These are phyloP conservation scores for Drepanosiphum platanoidis DNA, from an alignment of 2,888 invertebrate genomes.

Conservation along the genomic window DNA sequence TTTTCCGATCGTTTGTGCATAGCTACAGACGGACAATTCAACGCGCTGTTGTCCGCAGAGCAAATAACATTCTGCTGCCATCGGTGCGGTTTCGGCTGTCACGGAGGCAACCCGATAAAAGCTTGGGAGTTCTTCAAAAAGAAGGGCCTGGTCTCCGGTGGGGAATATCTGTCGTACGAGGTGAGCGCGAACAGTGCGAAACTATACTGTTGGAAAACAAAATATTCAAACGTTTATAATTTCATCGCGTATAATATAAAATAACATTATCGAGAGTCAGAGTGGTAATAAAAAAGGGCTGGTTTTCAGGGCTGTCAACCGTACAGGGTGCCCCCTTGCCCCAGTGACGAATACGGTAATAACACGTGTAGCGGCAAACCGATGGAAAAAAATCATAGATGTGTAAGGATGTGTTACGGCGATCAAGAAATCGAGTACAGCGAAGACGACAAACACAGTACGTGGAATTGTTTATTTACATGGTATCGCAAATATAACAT, in stretches of 20 bases:
- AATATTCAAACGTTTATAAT: background rate
- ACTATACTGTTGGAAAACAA: background rate
- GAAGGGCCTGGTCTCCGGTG: constrained; percentile 66
- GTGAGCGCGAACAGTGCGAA: constrained; percentile 67
- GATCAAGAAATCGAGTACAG: background rate
- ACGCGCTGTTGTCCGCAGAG: constrained; percentile 4
- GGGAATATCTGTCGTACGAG: constrained; percentile 76
- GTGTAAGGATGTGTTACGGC: constrained; percentile 1
- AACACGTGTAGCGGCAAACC: background rate
- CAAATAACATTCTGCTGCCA: constrained; percentile 28
- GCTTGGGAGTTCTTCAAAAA: constrained; percentile 74
- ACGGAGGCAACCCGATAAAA: constrained; percentile 79
- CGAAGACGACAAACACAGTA: background rate
- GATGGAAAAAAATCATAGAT: constrained; percentile 5
- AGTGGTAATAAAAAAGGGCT: too few relatives aligned
- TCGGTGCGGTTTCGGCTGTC: constrained; percentile 76
- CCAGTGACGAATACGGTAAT: background rate
- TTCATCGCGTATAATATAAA: background rate
- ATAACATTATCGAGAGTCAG: background rate
- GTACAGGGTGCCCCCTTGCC: background rate
- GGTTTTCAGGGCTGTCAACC: constrained; percentile 22
- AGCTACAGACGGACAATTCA: constrained; percentile 35
- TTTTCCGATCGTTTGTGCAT: constrained; percentile 50
- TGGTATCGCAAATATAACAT: too few relatives aligned
- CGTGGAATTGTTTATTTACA: too few relatives aligned